Evolutionary conservation across 92 coral and sea anemone genomes (phyloP).

Genomic region (Pocillopora grandis): DNA sequence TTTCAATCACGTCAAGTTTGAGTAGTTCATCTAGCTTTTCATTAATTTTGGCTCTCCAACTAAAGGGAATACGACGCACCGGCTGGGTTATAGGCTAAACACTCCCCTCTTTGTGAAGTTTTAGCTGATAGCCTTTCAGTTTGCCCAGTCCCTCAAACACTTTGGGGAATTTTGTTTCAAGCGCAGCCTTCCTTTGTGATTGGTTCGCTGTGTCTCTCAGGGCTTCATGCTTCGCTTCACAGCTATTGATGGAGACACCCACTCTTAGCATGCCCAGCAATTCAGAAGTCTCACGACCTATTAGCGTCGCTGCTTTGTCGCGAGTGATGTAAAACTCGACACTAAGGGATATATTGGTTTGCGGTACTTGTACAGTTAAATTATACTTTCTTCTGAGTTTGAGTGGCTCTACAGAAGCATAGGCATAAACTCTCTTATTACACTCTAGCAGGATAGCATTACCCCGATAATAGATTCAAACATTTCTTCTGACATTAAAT

Average conservation of each 20-base stretch:
- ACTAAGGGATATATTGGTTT: conserved; percentile 6
- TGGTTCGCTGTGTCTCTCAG: not conserved
- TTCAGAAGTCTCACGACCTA: conserved; percentile 39
- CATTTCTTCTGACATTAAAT: conserved; percentile 42
- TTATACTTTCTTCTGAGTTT: conserved; percentile 37
- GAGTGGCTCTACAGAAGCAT: conserved; percentile 28
- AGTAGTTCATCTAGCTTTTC: conserved; percentile 56
- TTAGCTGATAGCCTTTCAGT: conserved; percentile 30
- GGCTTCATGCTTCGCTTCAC: not conserved
- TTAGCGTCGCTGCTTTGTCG: conserved; percentile 33
- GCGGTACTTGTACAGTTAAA: conserved; percentile 21
- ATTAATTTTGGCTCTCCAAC: conserved; percentile 43
- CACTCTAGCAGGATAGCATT: conserved; percentile 17
- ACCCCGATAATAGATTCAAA: conserved; percentile 21
- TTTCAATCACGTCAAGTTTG: conserved; percentile 53
- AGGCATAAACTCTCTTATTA: conserved; percentile 37
- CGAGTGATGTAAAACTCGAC: conserved; percentile 39
- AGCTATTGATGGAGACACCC: conserved; percentile 27
- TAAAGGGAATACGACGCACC: conserved; percentile 44
- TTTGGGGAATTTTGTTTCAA: conserved; percentile 43
- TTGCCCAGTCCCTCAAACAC: conserved; percentile 51
- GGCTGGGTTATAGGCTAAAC: conserved; percentile 47
- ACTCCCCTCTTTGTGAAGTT: conserved; percentile 34
- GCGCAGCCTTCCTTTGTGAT: conserved; percentile 40
- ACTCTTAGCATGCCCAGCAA: conserved; percentile 28